phyloP scores from a whole-genome alignment of 2,797 vertebrate species.

The Amphiprion clarkii region DNA sequence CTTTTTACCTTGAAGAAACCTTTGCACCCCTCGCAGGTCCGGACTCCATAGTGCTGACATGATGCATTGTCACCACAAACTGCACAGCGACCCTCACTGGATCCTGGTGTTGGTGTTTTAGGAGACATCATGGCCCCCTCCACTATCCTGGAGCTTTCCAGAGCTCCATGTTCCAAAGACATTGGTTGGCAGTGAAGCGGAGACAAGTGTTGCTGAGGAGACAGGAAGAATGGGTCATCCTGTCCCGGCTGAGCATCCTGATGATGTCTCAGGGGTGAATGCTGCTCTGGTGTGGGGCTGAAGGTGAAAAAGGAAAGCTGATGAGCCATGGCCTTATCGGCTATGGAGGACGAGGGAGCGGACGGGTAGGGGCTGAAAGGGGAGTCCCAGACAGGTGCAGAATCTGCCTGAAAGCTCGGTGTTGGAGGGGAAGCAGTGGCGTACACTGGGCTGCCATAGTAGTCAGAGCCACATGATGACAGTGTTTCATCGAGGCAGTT shows the following conservation, averaged over 20 bases:
- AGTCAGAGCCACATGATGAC: conserved; percentile 95
- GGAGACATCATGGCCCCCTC: conserved; percentile 82
- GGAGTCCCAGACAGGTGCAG: conserved; percentile 90
- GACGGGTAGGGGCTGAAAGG: conserved; percentile 90
- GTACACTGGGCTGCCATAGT: conserved; percentile 94
- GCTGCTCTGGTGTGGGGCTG: conserved; percentile 75
- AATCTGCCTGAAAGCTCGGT: conserved; percentile 88
- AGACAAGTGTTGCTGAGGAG: conserved; percentile 77
- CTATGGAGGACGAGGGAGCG: conserved; percentile 83
- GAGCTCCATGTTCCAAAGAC: conserved; percentile 80
- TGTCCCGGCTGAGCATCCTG: conserved; percentile 73
- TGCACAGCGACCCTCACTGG: conserved; percentile 92
- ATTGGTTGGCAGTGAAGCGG: conserved; percentile 83
- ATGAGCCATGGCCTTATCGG: conserved; percentile 88
- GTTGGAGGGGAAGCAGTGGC: conserved; percentile 89
- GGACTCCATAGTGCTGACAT: conserved; percentile 97
- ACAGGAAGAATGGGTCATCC: conserved; percentile 73
- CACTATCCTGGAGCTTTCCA: conserved; percentile 82
- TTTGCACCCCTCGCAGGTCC: conserved; percentile 95
- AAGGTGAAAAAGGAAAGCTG: conserved; percentile 89
- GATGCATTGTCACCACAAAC: conserved; percentile 97
- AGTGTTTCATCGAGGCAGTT: conserved; percentile 92
- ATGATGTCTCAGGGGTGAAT: conserved; percentile 74
- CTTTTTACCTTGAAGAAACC: conserved; percentile 91
- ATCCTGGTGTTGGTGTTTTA: conserved; percentile 84